A percentile compares a stretch with the other conserved stretches of the same genome.
These are phyloP conservation scores for Fulmarus glacialis DNA, from an alignment of 2,113 vertebrate species.

Conservation along the genomic window DNA sequence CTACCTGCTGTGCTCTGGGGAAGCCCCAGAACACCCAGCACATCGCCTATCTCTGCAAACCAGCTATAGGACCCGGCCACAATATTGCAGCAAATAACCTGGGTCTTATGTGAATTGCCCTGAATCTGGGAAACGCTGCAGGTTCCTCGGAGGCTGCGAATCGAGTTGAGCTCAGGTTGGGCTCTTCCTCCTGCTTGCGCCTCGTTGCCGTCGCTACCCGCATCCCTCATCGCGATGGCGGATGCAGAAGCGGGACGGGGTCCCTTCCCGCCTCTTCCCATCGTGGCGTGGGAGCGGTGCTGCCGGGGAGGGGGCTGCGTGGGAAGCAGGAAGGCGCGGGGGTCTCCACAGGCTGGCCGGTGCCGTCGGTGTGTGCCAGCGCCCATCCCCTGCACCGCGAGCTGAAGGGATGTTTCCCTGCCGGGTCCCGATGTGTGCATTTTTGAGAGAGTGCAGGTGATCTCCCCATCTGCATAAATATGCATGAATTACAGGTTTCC, in stretches of 20 bases:
- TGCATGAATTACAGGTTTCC: neutral
- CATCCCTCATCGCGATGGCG: fast-evolving
- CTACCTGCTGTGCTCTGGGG: conserved; percentile 39
- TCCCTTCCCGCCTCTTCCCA: neutral
- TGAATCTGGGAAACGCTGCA: neutral
- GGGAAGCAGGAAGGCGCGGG: neutral
- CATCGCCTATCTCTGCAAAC: neutral
- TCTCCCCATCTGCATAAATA: neutral
- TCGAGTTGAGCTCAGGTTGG: neutral
- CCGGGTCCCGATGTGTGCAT: neutral
- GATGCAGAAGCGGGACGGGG: neutral
- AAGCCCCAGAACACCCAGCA: conserved; percentile 32
- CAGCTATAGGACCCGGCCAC: neutral
- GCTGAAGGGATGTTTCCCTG: neutral
- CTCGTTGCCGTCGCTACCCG: fast-evolving
- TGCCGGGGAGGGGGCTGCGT: neutral
- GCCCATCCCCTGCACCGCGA: fast-evolving
- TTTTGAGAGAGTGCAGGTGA: conserved; percentile 1
- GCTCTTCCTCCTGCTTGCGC: neutral
- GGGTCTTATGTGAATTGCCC: neutral
- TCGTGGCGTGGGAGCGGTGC: fast-evolving
- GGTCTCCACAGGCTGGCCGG: neutral
- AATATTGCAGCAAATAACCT: conserved; percentile 59
- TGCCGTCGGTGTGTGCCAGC: neutral
- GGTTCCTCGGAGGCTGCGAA: neutral